Evolutionary conservation across 2,888 invertebrate species (phyloP), one percentile per base, ranked within the genome.

Genomic region (Mantis religiosa): DNA sequence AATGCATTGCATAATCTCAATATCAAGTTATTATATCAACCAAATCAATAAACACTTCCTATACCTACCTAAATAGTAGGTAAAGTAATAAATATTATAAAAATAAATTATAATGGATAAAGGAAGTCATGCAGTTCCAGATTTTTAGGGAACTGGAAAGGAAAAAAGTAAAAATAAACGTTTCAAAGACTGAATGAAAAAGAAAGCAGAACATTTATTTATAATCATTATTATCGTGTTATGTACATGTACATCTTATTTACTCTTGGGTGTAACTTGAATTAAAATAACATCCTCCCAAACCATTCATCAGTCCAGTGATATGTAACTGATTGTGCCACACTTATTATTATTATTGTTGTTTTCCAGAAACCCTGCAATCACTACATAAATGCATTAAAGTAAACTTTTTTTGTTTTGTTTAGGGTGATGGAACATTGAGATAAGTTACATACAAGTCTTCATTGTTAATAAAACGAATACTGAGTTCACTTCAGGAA

Each of bases 171-270:
- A n/a, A n/a, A n/a, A n/a, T n/a, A n/a, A 41, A 2, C 9, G 9
- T 28, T 30, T 0, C 54, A 47, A 81, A 82, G 9, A 84, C n/a
- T 54, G 25, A 84, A 28, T 34, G 85, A 89, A 88, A 88, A 90
- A 89, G 89, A 90, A 90, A 90, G 90, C 90, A 89, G 90, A 90
- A 90, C 90, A 90, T 90, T 90, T 90, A 90, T 89, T 90, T 87
- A 88, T 89, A 89, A 87, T 89, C 34, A 87, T 87, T 71, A 89
- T 87, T 82, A 86, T 88, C 71, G 89, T 89, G 84, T 83, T 88
- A 89, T 89, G 85, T 89, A 90, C 90, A 90, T 84, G 82, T 88
- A 89, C 86, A 84, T 89, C 88, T 88, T 84, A 89, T 83, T 89
- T 87, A 82, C 15, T 87, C 30, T 87, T 71, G 82, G 82, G 87